A percentile compares a stretch with the other conserved stretches of the same genome.
Conservation (phyloP, 2,888 invertebrate genomes). For the Argynnis bischoffii region DNA sequence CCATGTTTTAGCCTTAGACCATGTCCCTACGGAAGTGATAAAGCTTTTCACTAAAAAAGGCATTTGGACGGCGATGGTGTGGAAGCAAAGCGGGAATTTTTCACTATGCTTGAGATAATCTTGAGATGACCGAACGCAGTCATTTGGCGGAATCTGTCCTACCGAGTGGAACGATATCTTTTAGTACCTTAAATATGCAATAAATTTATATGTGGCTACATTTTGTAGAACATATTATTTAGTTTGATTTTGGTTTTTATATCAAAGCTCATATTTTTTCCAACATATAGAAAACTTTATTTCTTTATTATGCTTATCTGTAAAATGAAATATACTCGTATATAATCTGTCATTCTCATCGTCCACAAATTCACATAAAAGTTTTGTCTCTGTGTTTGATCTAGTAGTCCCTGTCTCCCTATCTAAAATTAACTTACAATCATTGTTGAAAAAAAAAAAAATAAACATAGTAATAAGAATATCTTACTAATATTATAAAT, state of each 20-base stretch:
- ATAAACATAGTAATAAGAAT: too few relatives aligned
- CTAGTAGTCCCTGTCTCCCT: too few relatives aligned
- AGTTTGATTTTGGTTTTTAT: neutral
- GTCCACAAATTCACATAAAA: too few relatives aligned
- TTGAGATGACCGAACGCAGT: slow-evolving; percentile 50
- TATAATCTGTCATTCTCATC: too few relatives aligned
- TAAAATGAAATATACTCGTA: too few relatives aligned
- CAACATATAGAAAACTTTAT: too few relatives aligned
- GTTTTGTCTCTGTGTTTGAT: too few relatives aligned
- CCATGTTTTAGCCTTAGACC: slow-evolving; percentile 56
- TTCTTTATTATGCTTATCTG: too few relatives aligned
- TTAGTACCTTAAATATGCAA: slow-evolving; percentile 43
- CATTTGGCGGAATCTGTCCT: slow-evolving; percentile 50
- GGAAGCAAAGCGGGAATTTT: slow-evolving; percentile 74
- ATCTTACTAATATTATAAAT: too few relatives aligned
- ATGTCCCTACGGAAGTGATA: slow-evolving; percentile 79
- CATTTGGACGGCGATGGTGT: slow-evolving; percentile 73
- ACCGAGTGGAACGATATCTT: slow-evolving; percentile 61
- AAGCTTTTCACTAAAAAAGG: slow-evolving; percentile 81
- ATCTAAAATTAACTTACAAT: too few relatives aligned
- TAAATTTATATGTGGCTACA: slow-evolving; percentile 35
- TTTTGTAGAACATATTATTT: neutral
- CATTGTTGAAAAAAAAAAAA: too few relatives aligned
- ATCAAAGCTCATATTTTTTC: neutral
- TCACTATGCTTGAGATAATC: slow-evolving; percentile 64